Evolutionary conservation across 2,113 vertebrate species (phyloP), one percentile per base, ranked within the genome.

Genomic region (Gopherus flavomarginatus): DNA sequence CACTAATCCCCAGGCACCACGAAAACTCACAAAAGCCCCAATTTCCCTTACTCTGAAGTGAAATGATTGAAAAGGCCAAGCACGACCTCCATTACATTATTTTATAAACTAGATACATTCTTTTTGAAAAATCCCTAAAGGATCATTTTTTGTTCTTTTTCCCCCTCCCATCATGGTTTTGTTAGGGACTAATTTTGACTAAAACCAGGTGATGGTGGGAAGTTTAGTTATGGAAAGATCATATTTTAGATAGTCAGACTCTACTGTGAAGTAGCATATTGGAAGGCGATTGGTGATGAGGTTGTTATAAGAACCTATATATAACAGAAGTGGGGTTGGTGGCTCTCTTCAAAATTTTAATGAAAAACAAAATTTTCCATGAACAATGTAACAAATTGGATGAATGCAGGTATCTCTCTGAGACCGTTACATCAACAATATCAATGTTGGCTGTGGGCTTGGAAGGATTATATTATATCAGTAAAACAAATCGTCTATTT

Each of bases 61-160:
- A 91, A 95, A 92, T 92, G 26, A 88, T 79, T 79, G 77, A 54
- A 91, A 96, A 96, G 86, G 84, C 93, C 93, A 97, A 29, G 54
- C 21, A 90, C 31, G 95, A 81, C 81, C 95, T 83, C 59, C 92
- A 80, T 90, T 91, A 83, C 29, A 4, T 4, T 89, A 44, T 91
- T 94, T 94, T 27, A 56, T 50, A 83, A n/a, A 87, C 81, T 75
- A 89, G 65, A 42, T 83, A 44, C 11, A 90, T 85, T 47, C 19
- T 90, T 96, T 54, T 19, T 65, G 31, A 87, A 92, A 53, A 47
- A 26, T 86, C 94, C 2, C 69, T 44, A 84, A 92, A n/a, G 72
- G 14, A 57, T 29, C 93, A 92, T 79, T 24, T 97, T 93, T 72
- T 42, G 42, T 42, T 42, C 42, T 56, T 13, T 35, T 19, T 90